A percentile compares a stretch with the other conserved stretches of the same genome.
Evolutionary conservation across 1,140 invertebrate genomes (phyloP).

Genomic region (Magallana angulata): DNA sequence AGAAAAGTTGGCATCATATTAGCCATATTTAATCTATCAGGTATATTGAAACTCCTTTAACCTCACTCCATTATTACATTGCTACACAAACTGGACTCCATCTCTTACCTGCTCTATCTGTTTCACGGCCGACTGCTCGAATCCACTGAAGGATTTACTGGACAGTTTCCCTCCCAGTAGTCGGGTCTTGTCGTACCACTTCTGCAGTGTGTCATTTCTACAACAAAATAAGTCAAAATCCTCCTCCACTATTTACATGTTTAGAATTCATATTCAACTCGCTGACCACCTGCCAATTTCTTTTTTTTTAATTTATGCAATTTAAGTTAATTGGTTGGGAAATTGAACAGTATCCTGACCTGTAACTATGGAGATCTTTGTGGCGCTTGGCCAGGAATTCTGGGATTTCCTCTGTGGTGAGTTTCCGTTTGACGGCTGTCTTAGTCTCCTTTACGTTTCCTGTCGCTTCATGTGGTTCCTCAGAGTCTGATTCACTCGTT

Average conservation of each 20-base stretch:
- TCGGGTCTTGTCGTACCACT: constrained; percentile 95
- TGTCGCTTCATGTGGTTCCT: constrained; percentile 79
- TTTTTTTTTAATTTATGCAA: no score
- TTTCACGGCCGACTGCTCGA: constrained; percentile 88
- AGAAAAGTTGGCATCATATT: no score
- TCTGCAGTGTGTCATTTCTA: constrained; percentile 84
- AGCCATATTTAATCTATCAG: no score
- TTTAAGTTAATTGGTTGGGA: no score
- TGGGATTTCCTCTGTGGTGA: constrained; percentile 85
- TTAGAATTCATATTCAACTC: no score
- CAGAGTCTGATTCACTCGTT: constrained; percentile 81
- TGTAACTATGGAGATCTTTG: constrained; percentile 85
- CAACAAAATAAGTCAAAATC: constrained; percentile 22
- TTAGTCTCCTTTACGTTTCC: constrained; percentile 51
- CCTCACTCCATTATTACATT: no score
- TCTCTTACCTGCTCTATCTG: constrained; percentile 88
- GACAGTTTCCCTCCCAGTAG: constrained; percentile 80
- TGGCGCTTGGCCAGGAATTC: constrained; percentile 84
- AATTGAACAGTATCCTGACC: constrained; percentile 80
- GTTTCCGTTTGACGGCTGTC: constrained; percentile 81
- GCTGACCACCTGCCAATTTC: no score
- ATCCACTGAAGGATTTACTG: constrained; percentile 83
- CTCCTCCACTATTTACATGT: background rate
- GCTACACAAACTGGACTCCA: background rate
- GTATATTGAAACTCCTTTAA: no score